Percentiles rank a stretch among this genome's conserved stretches.
These are phyloP conservation scores for Leucophenga maculata DNA, from an alignment of 2,888 invertebrate species.

Conservation along the genomic window DNA sequence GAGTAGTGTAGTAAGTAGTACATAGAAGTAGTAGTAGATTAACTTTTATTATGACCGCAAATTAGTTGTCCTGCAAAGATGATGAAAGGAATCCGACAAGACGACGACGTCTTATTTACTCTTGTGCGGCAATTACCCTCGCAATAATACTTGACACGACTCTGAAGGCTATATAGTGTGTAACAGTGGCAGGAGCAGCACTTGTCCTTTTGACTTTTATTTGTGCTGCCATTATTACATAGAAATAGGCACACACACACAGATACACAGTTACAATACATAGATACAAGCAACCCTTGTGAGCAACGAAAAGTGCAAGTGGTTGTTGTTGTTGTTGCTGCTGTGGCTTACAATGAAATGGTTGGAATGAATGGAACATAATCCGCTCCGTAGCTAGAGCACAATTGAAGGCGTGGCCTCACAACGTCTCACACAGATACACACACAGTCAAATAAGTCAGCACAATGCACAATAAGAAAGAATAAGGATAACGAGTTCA, in stretches of 20 bases:
- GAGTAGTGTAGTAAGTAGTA: too few relatives aligned
- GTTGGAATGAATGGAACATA: too few relatives aligned
- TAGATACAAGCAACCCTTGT: slow-evolving; percentile 38
- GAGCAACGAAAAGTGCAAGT: slow-evolving; percentile 62
- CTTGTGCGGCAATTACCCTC: slow-evolving; percentile 16
- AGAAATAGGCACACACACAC: slow-evolving; percentile 29
- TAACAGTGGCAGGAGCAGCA: slow-evolving; percentile 31
- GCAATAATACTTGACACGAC: slow-evolving; percentile 35
- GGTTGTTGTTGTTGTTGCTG: slow-evolving; percentile 45
- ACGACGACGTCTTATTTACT: slow-evolving; percentile 57
- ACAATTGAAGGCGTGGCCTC: slow-evolving; percentile 55
- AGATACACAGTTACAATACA: slow-evolving; percentile 19
- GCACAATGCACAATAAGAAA: slow-evolving; percentile 35
- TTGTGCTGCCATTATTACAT: slow-evolving; percentile 48
- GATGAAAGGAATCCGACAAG: slow-evolving; percentile 59
- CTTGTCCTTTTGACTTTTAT: slow-evolving; percentile 53
- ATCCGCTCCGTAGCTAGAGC: not conserved
- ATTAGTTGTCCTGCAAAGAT: slow-evolving; percentile 68
- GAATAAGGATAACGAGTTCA: slow-evolving; percentile 54
- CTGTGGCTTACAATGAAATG: slow-evolving; percentile 26
- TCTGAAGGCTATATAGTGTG: slow-evolving; percentile 35
- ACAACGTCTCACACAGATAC: slow-evolving; percentile 42
- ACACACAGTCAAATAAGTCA: not conserved
- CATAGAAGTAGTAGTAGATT: slow-evolving; percentile 54
- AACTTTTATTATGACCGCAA: slow-evolving; percentile 70